Percentiles rank a stretch among this genome's conserved stretches.
Evolutionary conservation across 2,888 invertebrate species (phyloP).

Genomic region (Hirtodrosophila histrioides): DNA sequence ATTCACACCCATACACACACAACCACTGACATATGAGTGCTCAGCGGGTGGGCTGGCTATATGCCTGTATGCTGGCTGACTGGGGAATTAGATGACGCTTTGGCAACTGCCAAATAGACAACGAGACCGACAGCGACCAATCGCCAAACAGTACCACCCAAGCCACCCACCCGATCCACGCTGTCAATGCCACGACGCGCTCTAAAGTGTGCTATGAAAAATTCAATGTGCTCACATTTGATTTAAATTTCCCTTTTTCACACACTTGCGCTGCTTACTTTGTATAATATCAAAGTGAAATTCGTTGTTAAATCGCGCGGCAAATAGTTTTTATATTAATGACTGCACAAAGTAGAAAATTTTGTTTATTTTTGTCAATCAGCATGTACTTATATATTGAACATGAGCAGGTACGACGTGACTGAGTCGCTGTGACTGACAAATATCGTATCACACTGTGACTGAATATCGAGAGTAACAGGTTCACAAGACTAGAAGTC

Average conservation of each 20-base stretch:
- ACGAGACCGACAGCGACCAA: constrained; percentile 13
- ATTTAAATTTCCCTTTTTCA: constrained; percentile 69
- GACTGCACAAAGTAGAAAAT: constrained; percentile 33
- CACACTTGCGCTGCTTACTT: constrained; percentile 43
- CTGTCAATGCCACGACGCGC: constrained; percentile 36
- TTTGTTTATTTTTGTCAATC: constrained; percentile 61
- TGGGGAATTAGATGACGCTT: constrained; percentile 61
- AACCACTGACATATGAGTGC: not conserved
- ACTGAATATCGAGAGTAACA: too few relatives aligned
- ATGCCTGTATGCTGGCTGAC: constrained; percentile 31
- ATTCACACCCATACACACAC: constrained; percentile 1
- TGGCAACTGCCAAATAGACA: constrained; percentile 67
- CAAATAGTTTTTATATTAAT: constrained; percentile 72
- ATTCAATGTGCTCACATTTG: constrained; percentile 70
- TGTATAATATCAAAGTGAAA: constrained; percentile 69
- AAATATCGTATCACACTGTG: too few relatives aligned
- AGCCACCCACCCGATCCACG: not conserved
- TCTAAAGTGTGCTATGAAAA: constrained; percentile 64
- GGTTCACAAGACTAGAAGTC: too few relatives aligned
- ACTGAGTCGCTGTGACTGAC: too few relatives aligned
- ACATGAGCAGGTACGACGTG: too few relatives aligned
- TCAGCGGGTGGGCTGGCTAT: not conserved
- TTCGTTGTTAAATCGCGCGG: constrained; percentile 71
- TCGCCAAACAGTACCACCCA: not conserved
- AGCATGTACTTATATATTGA: constrained; percentile 21